phyloP scores from a whole-genome alignment of 2,797 vertebrate genomes.

The Enteromius viviparus region DNA sequence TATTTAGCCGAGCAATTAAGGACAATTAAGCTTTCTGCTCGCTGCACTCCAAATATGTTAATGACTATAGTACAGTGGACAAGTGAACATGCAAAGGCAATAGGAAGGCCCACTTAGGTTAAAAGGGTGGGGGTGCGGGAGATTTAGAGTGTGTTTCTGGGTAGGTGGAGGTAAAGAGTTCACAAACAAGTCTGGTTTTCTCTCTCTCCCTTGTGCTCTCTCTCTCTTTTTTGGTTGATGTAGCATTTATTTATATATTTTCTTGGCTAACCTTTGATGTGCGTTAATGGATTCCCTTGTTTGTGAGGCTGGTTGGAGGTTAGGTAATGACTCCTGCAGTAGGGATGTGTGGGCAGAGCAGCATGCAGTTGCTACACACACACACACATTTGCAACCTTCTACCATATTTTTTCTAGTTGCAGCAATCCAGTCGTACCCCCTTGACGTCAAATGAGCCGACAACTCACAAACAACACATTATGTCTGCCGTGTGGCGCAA shows the following conservation, averaged over 20 bases:
- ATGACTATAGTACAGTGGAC: constrained; percentile 83
- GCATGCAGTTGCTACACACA: constrained; percentile 34
- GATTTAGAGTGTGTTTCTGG: constrained; percentile 61
- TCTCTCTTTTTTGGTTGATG: constrained; percentile 54
- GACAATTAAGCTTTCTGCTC: constrained; percentile 93
- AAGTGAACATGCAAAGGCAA: constrained; percentile 80
- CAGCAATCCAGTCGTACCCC: constrained; percentile 26
- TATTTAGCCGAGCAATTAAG: constrained; percentile 92
- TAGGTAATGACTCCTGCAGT: constrained; percentile 67
- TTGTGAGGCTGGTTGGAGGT: constrained; percentile 65
- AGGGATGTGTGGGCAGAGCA: constrained; percentile 62
- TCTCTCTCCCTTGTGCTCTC: constrained; percentile 7
- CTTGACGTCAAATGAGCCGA: constrained; percentile 31
- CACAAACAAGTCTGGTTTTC: constrained; percentile 65
- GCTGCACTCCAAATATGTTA: constrained; percentile 89
- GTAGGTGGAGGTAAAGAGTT: constrained; percentile 63
- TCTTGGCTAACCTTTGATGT: constrained; percentile 69
- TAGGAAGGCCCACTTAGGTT: constrained; percentile 74
- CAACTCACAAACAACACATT: constrained; percentile 26
- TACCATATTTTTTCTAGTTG: constrained; percentile 47
- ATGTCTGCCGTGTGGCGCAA: constrained; percentile 5
- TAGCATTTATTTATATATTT: constrained; percentile 63
- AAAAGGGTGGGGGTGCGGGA: constrained; percentile 73
- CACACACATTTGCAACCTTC: constrained; percentile 42
- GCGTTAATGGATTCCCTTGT: constrained; percentile 68